A percentile compares a stretch with the other conserved stretches of the same genome.
Conservation (phyloP, 2,113 vertebrate genomes). For the Sapayoa aenigma region DNA sequence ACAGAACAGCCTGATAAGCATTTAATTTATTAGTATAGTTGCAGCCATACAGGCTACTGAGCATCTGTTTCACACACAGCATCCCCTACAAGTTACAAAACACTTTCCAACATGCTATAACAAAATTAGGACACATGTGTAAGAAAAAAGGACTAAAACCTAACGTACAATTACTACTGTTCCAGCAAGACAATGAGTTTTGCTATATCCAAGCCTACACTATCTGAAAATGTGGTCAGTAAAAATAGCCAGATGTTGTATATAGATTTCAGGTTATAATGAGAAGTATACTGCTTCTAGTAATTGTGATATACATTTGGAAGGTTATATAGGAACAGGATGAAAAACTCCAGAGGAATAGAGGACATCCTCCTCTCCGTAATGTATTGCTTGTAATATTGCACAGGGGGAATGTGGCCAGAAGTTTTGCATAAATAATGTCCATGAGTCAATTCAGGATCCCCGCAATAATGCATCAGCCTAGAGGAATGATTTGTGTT, state of each 20-base stretch:
- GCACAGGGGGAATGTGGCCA: constrained; percentile 31
- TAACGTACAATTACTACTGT: background rate
- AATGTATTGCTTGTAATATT: constrained; percentile 21
- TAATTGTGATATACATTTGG: background rate
- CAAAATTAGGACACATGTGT: background rate
- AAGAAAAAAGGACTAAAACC: background rate
- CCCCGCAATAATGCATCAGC: background rate
- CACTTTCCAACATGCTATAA: background rate
- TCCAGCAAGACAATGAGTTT: background rate
- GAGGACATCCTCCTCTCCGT: background rate
- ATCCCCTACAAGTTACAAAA: background rate
- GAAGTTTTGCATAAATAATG: constrained; percentile 46
- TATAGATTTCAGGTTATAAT: background rate
- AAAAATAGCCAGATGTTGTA: background rate
- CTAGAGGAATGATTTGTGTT: constrained; percentile 48
- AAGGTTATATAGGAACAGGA: background rate
- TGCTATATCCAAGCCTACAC: background rate
- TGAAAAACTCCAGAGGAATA: constrained; percentile 13
- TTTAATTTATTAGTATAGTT: background rate
- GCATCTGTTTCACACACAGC: background rate
- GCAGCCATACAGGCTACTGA: background rate
- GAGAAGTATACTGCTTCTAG: background rate
- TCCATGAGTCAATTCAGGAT: constrained; percentile 22
- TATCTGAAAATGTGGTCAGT: background rate
- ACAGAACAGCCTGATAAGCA: background rate